A percentile compares a stretch with the other conserved stretches of the same genome.
phyloP scores from a whole-genome alignment of 2,113 vertebrate species.

The Neodon shergylaensis region DNA sequence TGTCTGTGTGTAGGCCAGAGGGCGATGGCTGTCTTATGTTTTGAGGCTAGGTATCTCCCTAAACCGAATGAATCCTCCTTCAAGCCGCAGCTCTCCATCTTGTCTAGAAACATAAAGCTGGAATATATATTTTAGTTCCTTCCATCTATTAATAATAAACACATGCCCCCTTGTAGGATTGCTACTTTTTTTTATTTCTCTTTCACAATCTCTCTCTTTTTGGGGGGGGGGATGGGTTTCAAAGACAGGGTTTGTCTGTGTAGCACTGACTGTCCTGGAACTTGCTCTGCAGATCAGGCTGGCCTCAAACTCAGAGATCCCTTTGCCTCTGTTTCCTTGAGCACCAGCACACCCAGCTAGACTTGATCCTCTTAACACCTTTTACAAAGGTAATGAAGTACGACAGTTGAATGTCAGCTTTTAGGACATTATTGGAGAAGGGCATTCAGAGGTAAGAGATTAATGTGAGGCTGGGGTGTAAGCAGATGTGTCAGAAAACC shows the following conservation, averaged over 20 bases:
- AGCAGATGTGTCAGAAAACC: background rate
- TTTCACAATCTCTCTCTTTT: background rate
- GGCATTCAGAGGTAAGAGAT: background rate
- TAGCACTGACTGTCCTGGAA: background rate
- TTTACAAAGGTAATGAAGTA: background rate
- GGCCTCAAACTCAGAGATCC: background rate
- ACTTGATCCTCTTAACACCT: background rate
- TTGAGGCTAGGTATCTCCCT: background rate
- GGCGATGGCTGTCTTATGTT: background rate
- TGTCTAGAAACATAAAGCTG: background rate
- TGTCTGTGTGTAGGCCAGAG: background rate
- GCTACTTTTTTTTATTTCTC: background rate
- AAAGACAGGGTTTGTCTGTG: background rate
- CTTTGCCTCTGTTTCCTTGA: background rate
- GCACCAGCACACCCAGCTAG: background rate
- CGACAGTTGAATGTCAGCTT: background rate
- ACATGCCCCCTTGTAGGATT: background rate
- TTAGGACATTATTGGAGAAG: background rate
- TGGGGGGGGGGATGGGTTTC: background rate
- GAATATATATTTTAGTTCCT: background rate
- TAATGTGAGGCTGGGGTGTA: background rate
- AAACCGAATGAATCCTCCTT: background rate
- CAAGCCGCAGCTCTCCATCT: background rate
- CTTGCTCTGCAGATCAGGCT: background rate
- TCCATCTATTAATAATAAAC: background rate